Percentiles rank a stretch among this genome's conserved stretches.
Evolutionary conservation across 2,888 invertebrate genomes (phyloP).

Genomic region (Platynereis dumerilii): DNA sequence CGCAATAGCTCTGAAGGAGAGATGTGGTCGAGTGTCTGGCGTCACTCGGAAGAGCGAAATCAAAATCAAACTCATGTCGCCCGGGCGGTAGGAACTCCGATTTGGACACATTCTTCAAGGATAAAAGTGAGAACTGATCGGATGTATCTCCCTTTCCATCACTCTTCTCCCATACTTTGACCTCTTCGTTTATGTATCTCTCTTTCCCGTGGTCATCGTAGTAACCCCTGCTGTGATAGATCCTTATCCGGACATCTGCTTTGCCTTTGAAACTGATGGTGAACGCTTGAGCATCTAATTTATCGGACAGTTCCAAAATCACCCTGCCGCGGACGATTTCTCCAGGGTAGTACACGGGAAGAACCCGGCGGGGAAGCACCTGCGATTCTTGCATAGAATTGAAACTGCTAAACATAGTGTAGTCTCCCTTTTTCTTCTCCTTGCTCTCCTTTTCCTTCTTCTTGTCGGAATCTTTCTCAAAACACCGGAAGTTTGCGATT

Average conservation of each 20-base stretch:
- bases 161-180: neutral
- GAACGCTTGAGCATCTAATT: conserved; percentile 7
- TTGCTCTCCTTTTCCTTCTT: neutral
- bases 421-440: too few relatives aligned
- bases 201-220: conserved; percentile 3
- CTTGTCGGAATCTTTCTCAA: neutral
- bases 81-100: neutral
- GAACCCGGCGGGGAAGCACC: neutral
- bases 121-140: neutral
- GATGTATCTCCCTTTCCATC: neutral
- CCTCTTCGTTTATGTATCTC: conserved; percentile 3
- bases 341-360: too few relatives aligned
- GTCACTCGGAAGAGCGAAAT: conserved; percentile 1
- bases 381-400: neutral
- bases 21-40: neutral
- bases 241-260: neutral
- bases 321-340: conserved; percentile 15
- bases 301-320: neutral
- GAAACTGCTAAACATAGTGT: too few relatives aligned
- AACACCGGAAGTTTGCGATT: too few relatives aligned
- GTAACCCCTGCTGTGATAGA: conserved; percentile 4
- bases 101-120: neutral
- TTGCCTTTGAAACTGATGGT: conserved; percentile 12
- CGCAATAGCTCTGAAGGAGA: neutral
- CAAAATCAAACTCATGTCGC: conserved; percentile 1